A percentile compares a stretch with the other conserved stretches of the same genome.
Evolutionary conservation across 2,113 vertebrate genomes (phyloP).

Genomic region (Piaya cayana): DNA sequence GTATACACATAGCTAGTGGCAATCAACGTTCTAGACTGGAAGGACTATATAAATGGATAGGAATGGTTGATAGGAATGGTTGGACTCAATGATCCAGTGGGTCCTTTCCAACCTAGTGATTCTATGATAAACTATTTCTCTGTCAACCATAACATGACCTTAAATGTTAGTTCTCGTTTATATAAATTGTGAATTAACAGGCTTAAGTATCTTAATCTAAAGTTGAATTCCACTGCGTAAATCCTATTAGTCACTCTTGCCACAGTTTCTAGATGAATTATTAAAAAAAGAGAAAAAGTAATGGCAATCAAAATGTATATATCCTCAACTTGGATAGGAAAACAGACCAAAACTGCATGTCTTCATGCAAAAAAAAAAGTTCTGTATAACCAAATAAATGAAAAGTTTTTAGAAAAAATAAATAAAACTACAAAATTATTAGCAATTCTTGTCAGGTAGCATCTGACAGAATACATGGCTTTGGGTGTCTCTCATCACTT

Average conservation of each 20-base stretch:
- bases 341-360: not conserved
- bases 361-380: not conserved
- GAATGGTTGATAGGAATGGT: no score
- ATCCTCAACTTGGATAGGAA: not conserved
- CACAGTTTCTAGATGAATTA: not conserved
- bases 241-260: not conserved
- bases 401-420: not conserved
- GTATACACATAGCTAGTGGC: not conserved
- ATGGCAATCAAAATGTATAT: not conserved
- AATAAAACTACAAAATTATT: not conserved
- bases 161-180: not conserved
- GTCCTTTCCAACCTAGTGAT: no score
- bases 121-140: not conserved
- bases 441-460: not conserved
- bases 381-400: not conserved
- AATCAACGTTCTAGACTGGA: not conserved
- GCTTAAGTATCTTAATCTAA: not conserved
- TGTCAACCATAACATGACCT: not conserved
- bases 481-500: not conserved
- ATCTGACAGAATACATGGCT: not conserved
- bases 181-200: not conserved
- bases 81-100: no score
- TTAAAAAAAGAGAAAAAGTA: not conserved
- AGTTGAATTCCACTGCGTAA: not conserved
- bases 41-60: no score